phyloP scores from a whole-genome alignment of 2,888 invertebrate genomes.

The Entomobrya proxima region DNA sequence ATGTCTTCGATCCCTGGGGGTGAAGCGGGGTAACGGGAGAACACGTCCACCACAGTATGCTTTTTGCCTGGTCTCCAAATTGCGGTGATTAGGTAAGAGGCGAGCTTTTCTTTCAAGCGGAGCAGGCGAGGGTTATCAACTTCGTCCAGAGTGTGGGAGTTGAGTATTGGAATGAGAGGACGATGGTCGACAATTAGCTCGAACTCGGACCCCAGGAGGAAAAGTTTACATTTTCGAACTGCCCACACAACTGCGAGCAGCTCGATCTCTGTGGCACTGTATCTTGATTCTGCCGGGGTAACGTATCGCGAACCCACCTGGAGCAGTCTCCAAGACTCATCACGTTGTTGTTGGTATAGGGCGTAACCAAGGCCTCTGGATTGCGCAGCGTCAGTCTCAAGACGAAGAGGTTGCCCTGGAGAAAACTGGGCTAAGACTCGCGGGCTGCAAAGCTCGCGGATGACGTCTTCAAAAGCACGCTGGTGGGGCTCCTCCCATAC shows the following conservation, averaged over 20 bases:
- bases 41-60: slow-evolving; percentile 32
- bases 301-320: neutral
- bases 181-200: slow-evolving; percentile 19
- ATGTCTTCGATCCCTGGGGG: neutral
- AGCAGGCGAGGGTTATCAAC: slow-evolving; percentile 1
- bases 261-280: slow-evolving; percentile 21
- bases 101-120: slow-evolving; percentile 10
- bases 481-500: slow-evolving; percentile 24
- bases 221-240: neutral
- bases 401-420: neutral
- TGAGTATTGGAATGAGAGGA: slow-evolving; percentile 1
- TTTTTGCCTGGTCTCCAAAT: slow-evolving; percentile 26
- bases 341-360: neutral
- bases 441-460: slow-evolving; percentile 5
- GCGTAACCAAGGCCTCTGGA: slow-evolving; percentile 8
- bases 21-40: neutral
- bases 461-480: slow-evolving; percentile 6
- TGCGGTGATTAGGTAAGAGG: neutral
- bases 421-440: slow-evolving; percentile 5
- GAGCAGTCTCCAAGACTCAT: neutral
- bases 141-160: slow-evolving; percentile 11
- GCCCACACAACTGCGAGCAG: slow-evolving; percentile 19
- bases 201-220: slow-evolving; percentile 8
- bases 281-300: slow-evolving; percentile 6
- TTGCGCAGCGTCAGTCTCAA: slow-evolving; percentile 27